Evolutionary conservation across 1,140 invertebrate genomes (phyloP).

Genomic region (Philopotamus ludificatus): DNA sequence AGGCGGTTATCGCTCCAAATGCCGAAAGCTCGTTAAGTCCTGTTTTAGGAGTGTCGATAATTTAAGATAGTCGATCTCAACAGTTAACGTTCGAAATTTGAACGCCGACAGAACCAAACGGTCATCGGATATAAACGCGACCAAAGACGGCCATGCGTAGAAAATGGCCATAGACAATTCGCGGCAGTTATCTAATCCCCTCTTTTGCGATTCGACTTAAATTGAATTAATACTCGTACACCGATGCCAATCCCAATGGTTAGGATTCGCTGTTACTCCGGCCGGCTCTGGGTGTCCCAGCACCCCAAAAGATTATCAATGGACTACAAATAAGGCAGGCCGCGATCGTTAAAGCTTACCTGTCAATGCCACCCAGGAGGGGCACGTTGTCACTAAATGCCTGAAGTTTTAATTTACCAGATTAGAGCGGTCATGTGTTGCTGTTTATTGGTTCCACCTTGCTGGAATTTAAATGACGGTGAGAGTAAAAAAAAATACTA

Average conservation of each 20-base stretch:
- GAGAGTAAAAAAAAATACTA: not conserved
- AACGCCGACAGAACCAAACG: not conserved
- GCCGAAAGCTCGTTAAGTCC: conserved; percentile 35
- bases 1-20: conserved; percentile 30
- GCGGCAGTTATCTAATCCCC: not conserved
- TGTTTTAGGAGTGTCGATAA: conserved; percentile 36
- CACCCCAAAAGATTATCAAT: conserved; percentile 32
- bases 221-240: not conserved
- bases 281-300: not conserved
- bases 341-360: conserved; percentile 23
- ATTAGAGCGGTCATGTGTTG: conserved; percentile 34
- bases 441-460: conserved; percentile 33
- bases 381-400: conserved; percentile 38
- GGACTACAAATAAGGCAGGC: conserved; percentile 33
- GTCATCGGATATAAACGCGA: not conserved
- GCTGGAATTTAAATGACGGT: conserved; percentile 22
- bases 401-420: conserved; percentile 38
- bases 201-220: not conserved
- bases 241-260: not conserved
- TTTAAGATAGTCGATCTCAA: conserved; percentile 12
- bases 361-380: conserved; percentile 41
- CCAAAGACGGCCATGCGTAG: not conserved
- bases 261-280: no score
- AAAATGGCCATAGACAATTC: not conserved
- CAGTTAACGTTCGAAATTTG: not conserved